Percentiles rank a stretch among this genome's conserved stretches.
Evolutionary conservation across 2,113 vertebrate species (phyloP).

Genomic region (Petroica traversi): DNA sequence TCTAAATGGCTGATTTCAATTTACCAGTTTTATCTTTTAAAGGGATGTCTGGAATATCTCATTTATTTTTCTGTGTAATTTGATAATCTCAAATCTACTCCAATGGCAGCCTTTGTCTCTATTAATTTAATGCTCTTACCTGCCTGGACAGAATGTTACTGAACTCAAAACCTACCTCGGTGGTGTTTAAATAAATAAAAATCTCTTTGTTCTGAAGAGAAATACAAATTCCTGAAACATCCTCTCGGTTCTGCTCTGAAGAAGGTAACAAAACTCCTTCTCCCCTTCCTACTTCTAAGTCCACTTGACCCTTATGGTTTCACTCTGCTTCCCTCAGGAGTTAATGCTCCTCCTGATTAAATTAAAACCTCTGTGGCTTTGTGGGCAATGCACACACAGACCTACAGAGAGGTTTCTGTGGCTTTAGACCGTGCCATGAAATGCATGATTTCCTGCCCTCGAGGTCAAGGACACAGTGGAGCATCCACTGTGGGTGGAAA

Average conservation of each 20-base stretch:
- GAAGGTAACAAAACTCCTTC: neutral
- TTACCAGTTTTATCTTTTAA: constrained; percentile 19
- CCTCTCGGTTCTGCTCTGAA: neutral
- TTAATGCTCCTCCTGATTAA: neutral
- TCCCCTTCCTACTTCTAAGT: neutral
- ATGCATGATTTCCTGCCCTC: neutral
- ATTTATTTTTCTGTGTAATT: constrained; percentile 1
- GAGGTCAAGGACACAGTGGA: neutral
- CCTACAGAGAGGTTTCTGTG: neutral
- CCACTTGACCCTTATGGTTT: neutral
- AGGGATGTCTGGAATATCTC: neutral
- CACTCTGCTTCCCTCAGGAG: neutral
- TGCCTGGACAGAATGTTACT: neutral
- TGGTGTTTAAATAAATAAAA: neutral
- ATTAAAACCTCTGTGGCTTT: neutral
- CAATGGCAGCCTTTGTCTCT: neutral
- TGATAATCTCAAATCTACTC: neutral
- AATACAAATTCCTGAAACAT: neutral
- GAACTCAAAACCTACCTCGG: neutral
- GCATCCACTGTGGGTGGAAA: neutral
- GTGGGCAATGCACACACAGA: neutral
- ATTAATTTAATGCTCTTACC: neutral
- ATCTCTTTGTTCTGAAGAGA: neutral
- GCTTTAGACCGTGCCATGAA: neutral
- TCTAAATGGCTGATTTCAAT: constrained; percentile 42